Evolutionary conservation across 2,113 vertebrate species (phyloP).

Genomic region (Smithornis capensis): DNA sequence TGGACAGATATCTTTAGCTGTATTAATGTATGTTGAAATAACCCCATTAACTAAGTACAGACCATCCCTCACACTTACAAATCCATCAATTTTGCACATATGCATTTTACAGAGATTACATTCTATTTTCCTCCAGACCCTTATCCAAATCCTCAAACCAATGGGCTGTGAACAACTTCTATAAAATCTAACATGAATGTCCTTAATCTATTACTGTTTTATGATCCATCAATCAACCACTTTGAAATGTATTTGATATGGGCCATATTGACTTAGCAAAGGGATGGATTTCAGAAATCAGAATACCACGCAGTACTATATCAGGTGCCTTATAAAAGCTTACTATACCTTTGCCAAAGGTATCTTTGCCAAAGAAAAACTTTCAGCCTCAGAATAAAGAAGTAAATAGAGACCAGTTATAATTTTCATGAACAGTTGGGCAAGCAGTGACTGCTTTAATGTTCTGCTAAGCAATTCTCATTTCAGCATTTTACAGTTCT

Average conservation of each 20-base stretch:
- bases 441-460: background rate
- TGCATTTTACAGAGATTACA: background rate
- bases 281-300: background rate
- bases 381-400: background rate
- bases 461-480: background rate
- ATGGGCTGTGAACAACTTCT: slow-evolving; percentile 17
- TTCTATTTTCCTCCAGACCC: background rate
- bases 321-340: background rate
- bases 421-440: background rate
- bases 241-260: background rate
- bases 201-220: background rate
- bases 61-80: background rate
- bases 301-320: background rate
- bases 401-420: background rate
- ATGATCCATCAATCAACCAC: background rate
- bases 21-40: background rate
- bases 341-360: background rate
- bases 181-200: background rate
- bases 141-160: slow-evolving; percentile 31
- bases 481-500: background rate
- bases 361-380: background rate
- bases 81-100: background rate
- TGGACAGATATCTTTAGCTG: background rate
- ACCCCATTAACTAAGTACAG: background rate
- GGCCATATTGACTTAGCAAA: background rate